Conservation (phyloP, 2,888 invertebrate species). For the Arge pagana region DNA sequence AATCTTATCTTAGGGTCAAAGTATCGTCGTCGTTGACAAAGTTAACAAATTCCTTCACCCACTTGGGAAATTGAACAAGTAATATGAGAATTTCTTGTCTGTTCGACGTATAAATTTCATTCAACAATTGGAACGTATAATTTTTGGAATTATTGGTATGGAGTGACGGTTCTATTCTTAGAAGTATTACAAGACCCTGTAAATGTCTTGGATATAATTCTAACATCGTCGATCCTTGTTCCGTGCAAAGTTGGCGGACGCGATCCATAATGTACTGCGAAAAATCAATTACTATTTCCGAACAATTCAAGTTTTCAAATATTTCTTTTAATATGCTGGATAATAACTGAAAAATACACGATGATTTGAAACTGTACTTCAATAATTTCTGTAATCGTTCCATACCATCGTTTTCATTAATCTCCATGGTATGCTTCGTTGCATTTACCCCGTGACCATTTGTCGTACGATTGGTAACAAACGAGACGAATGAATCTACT, state of each 20-base stretch:
- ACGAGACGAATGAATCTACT: conserved; percentile 31
- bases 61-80: conserved; percentile 46
- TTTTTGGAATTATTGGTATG: conserved; percentile 38
- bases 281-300: conserved; percentile 35
- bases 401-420: neutral
- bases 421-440: conserved; percentile 9
- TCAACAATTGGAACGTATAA: conserved; percentile 34
- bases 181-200: conserved; percentile 40
- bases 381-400: conserved; percentile 30
- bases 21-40: neutral
- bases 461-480: neutral
- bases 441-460: conserved; percentile 20
- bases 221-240: conserved; percentile 34
- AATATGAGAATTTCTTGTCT: conserved; percentile 37
- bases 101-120: conserved; percentile 34
- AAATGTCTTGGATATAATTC: conserved; percentile 47
- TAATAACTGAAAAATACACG: conserved; percentile 39
- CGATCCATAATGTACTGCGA: conserved; percentile 34
- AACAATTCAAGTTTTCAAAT: conserved; percentile 36
- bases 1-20: too few relatives aligned
- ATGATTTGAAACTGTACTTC: conserved; percentile 33
- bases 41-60: conserved; percentile 37
- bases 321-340: conserved; percentile 41
- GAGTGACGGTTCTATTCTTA: conserved; percentile 40
- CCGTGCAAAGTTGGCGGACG: conserved; percentile 31